Base-by-base conservation (phyloP, 1,140 invertebrate genomes). In the Trichogramma pretiosum region DNA sequence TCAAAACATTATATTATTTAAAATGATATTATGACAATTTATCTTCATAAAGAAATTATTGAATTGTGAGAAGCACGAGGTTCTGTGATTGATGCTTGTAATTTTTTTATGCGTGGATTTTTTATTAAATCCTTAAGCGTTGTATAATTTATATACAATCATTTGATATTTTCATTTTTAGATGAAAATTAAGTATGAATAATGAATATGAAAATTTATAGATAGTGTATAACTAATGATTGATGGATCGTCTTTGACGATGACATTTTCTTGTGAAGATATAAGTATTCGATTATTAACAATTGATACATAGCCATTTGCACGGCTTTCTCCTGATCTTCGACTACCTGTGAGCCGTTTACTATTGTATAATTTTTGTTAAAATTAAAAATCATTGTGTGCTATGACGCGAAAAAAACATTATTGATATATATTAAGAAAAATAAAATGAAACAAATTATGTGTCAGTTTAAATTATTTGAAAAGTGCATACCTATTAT, bases 391-490 rank as follows among this genome's bases (percentile, higher is more conserved):
- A 46, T 30, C 22, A 46, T n/a, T 41, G 37, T 46, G 37, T 54
- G 44, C 53, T 53, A 52, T 49, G 56, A 42, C 45, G 48, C 54
- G 57, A 51, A 57, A 16, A 30, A 46, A n/a, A n/a, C n/a, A n/a
- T n/a, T n/a, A n/a, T n/a, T n/a, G n/a, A 33, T 45, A 44, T 49
- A 36, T 26, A 24, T 32, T 33, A 40, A 19, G 24, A 35, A 40
- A 44, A 38, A 37, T 30, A 38, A 34, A 40, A 19, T 22, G 26
- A 26, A 52, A 43, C 56, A 53, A 57, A 65, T 62, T 62, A 61
- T 68, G 64, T 67, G 67, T 66, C 64, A 68, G 61, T 69, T 68
- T 51, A 66, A 69, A 64, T 71, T 70, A 67, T 41, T 50, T 63
- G 50, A 69, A 56, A 59, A 36, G 24, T 51, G 26, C 24, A 37